Conservation (phyloP, 35 echinoderm and acorn worm genomes). For the Acanthaster planci region DNA sequence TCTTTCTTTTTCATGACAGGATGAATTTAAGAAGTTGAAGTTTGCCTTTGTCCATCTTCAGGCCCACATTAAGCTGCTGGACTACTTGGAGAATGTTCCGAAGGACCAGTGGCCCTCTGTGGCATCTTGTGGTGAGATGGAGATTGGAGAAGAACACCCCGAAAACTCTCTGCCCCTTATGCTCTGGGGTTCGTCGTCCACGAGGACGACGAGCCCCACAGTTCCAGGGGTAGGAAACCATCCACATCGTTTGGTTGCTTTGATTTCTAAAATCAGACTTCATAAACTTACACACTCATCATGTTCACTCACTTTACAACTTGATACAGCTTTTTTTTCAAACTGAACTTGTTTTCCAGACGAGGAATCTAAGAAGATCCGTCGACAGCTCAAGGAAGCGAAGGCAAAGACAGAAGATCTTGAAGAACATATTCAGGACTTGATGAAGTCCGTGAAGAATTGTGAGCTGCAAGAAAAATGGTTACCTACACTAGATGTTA, state of each 20-base stretch:
- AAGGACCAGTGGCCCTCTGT: neutral
- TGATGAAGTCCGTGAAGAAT: neutral
- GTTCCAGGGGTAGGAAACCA: no score
- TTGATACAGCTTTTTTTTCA: no score
- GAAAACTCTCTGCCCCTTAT: no score
- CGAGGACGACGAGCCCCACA: no score
- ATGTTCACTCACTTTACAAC: no score
- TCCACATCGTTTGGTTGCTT: no score
- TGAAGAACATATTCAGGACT: neutral
- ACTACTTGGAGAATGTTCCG: slow-evolving; percentile 8
- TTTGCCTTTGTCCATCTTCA: slow-evolving; percentile 8
- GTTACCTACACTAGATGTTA: no score
- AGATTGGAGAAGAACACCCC: no score
- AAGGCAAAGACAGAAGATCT: neutral
- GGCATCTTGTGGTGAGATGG: slow-evolving; percentile 2
- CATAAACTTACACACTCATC: no score
- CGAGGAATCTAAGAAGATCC: slow-evolving; percentile 2
- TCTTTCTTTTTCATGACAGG: neutral
- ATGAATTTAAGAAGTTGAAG: slow-evolving; percentile 15
- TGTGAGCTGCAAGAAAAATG: no score
- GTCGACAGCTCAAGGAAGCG: neutral
- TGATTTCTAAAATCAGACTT: no score
- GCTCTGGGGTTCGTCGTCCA: no score
- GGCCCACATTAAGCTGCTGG: slow-evolving; percentile 8
- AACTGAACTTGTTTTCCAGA: neutral